Percentiles rank a stretch among this genome's conserved stretches.
These are phyloP conservation scores for Melopsittacus undulatus DNA, from an alignment of 2,797 vertebrate species.

Conservation along the genomic window DNA sequence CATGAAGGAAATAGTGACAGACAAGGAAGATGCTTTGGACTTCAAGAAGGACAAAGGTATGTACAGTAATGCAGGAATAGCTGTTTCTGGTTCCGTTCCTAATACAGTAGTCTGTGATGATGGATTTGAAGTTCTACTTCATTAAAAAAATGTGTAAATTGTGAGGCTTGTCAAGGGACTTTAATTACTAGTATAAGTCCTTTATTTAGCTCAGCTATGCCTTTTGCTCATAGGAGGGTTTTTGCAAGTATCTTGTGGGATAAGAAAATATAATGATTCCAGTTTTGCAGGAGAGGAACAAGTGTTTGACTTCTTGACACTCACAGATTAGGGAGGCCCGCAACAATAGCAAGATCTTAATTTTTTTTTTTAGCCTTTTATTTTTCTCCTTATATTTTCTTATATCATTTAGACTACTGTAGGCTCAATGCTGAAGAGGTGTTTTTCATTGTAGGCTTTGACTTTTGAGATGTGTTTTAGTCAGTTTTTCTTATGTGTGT, in stretches of 20 bases:
- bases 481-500: not conserved
- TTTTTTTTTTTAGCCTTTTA: not conserved
- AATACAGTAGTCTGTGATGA: not conserved
- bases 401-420: not conserved
- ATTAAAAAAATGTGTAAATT: not conserved
- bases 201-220: not conserved
- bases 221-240: not conserved
- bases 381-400: not conserved
- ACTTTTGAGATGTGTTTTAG: not conserved
- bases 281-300: not conserved
- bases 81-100: not conserved
- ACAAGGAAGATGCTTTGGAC: constrained; percentile 86
- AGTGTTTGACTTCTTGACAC: not conserved
- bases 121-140: not conserved
- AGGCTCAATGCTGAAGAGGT: not conserved
- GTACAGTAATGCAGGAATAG: not conserved
- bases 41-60: constrained; percentile 87
- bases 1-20: constrained; percentile 87
- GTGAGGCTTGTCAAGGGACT: not conserved
- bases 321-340: not conserved
- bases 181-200: not conserved
- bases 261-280: not conserved
- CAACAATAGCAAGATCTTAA: not conserved
- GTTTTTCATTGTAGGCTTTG: not conserved
- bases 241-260: not conserved